These are phyloP conservation scores for Taurulus bubalis DNA, from an alignment of 2,113 vertebrate genomes.

Conservation along the genomic window DNA sequence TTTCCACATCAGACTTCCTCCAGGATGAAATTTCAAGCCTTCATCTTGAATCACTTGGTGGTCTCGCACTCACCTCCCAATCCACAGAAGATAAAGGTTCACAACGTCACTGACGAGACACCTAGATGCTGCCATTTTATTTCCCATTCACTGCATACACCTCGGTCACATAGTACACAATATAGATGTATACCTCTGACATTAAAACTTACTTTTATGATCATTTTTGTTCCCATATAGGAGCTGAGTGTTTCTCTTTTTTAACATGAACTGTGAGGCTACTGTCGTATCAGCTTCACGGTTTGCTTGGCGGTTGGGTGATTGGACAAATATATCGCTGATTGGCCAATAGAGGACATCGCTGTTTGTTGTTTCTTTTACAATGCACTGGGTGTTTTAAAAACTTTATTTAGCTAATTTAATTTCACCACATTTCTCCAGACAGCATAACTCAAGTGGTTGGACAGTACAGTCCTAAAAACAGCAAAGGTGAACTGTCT, in stretches of 20 bases:
- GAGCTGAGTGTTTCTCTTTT: neutral
- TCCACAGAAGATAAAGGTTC: slow-evolving; percentile 46
- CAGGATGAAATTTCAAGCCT: slow-evolving; percentile 43
- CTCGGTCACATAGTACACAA: slow-evolving; percentile 3
- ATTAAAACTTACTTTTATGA: neutral
- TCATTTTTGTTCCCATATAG: neutral
- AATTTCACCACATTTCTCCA: no score
- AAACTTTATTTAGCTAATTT: no score
- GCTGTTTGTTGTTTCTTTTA: no score
- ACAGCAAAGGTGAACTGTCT: neutral
- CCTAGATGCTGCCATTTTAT: slow-evolving; percentile 37
- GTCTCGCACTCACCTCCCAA: slow-evolving; percentile 34
- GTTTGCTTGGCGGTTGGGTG: neutral
- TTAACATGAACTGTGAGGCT: neutral
- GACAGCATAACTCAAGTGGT: neutral
- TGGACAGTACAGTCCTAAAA: neutral
- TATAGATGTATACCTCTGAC: slow-evolving; percentile 7
- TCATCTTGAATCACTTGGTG: slow-evolving; percentile 44
- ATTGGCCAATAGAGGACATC: no score
- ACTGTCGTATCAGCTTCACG: neutral
- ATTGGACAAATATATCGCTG: no score
- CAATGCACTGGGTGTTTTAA: no score
- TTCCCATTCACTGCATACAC: slow-evolving; percentile 3
- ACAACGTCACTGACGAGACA: slow-evolving; percentile 43
- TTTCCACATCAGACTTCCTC: slow-evolving; percentile 44